Evolutionary conservation across 2,113 vertebrate species (phyloP).

Genomic region (Rhinolophus ferrumequinum): DNA sequence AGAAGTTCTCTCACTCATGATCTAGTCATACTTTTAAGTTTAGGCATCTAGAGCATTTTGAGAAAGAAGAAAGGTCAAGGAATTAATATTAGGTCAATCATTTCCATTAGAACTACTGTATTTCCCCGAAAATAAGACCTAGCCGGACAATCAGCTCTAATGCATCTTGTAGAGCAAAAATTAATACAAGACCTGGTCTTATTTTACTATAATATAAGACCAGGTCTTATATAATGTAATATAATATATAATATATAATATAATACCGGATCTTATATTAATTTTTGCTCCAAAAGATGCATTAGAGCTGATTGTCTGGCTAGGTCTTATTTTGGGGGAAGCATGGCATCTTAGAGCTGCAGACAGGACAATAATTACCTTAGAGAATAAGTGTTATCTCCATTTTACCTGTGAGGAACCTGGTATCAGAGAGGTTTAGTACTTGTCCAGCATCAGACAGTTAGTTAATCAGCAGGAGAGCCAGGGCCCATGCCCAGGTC

Average conservation of each 20-base stretch:
- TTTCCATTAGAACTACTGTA: neutral
- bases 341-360: neutral
- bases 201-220: too few species aligned
- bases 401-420: constrained; percentile 15
- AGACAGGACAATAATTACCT: neutral
- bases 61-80: constrained; percentile 51
- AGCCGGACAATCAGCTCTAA: too few species aligned
- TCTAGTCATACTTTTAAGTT: constrained; percentile 66
- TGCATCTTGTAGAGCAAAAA: too few species aligned
- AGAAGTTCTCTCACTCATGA: constrained; percentile 73
- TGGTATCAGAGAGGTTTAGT: neutral
- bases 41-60: constrained; percentile 49
- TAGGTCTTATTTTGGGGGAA: too few species aligned
- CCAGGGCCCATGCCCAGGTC: neutral
- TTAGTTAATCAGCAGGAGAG: neutral
- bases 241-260: too few species aligned
- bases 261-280: too few species aligned
- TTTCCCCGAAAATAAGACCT: too few species aligned
- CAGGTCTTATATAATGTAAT: too few species aligned
- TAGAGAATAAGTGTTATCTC: neutral
- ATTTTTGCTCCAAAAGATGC: too few species aligned
- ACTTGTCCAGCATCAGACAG: neutral
- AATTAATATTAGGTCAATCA: constrained; percentile 53
- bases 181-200: too few species aligned
- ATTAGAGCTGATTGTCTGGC: too few species aligned